Evolutionary conservation across 2,888 invertebrate genomes (phyloP).

Genomic region (Cheilosia vulpina): DNA sequence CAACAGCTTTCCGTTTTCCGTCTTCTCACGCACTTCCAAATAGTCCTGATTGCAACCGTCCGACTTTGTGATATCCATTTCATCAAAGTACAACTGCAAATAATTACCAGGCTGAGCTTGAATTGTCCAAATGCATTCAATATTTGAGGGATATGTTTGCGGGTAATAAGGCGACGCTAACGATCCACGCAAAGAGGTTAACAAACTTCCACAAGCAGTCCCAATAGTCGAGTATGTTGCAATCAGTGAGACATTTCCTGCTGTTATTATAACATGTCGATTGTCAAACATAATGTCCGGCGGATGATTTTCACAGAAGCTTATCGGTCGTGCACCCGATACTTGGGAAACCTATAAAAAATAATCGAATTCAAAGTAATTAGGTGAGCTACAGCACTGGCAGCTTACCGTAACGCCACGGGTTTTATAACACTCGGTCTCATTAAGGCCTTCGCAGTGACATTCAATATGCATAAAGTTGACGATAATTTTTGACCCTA

Average conservation of each 20-base stretch:
- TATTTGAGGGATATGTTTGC: slow-evolving; percentile 87
- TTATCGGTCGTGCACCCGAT: slow-evolving; percentile 86
- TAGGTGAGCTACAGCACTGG: too few relatives aligned
- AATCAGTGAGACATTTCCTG: slow-evolving; percentile 67
- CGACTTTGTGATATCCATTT: slow-evolving; percentile 88
- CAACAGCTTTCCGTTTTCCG: slow-evolving; percentile 87
- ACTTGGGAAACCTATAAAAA: slow-evolving; percentile 86
- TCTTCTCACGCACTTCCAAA: slow-evolving; percentile 90
- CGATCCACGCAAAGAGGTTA: slow-evolving; percentile 86
- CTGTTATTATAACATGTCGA: slow-evolving; percentile 79
- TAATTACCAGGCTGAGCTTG: slow-evolving; percentile 88
- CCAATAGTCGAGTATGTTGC: slow-evolving; percentile 84
- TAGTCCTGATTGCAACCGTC: slow-evolving; percentile 93
- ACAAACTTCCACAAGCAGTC: slow-evolving; percentile 89
- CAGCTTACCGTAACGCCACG: slow-evolving; percentile 76
- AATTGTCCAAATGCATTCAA: slow-evolving; percentile 91
- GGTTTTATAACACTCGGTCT: slow-evolving; percentile 69
- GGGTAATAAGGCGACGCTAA: slow-evolving; percentile 90
- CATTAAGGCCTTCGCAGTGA: slow-evolving; percentile 68
- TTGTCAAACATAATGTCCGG: slow-evolving; percentile 86
- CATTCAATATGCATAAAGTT: slow-evolving; percentile 79
- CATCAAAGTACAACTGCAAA: slow-evolving; percentile 87
- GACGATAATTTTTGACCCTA: slow-evolving; percentile 77
- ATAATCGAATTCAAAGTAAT: not conserved
- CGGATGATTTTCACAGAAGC: slow-evolving; percentile 86